Percentiles rank a stretch among this genome's conserved stretches.
Conservation (phyloP, 1,140 invertebrate species). For the Aphelenchoides besseyi region DNA sequence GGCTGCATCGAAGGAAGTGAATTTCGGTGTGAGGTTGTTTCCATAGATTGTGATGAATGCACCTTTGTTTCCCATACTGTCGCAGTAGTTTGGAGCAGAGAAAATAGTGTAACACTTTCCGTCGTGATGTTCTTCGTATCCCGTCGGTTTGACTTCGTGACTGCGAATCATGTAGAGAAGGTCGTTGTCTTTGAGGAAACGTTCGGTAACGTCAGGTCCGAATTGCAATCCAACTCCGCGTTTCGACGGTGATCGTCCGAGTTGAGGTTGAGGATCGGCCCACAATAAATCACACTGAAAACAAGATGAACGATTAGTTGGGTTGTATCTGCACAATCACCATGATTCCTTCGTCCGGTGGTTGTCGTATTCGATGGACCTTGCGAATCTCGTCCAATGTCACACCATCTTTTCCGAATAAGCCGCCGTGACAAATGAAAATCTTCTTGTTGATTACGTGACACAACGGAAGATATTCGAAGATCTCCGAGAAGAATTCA, state of each 20-base stretch:
- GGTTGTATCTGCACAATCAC: slow-evolving; percentile 69
- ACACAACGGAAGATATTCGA: slow-evolving; percentile 90
- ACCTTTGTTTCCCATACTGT: slow-evolving; percentile 95
- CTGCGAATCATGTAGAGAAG: slow-evolving; percentile 68
- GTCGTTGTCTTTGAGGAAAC: slow-evolving; percentile 68
- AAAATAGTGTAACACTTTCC: slow-evolving; percentile 92
- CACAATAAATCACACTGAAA: slow-evolving; percentile 70
- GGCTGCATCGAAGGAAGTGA: slow-evolving; percentile 86
- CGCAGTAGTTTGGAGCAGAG: slow-evolving; percentile 98
- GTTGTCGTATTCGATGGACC: slow-evolving; percentile 86
- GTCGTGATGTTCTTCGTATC: slow-evolving; percentile 88
- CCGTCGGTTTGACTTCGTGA: slow-evolving; percentile 95
- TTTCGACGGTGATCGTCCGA: slow-evolving; percentile 83
- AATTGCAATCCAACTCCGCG: slow-evolving; percentile 96
- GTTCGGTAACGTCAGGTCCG: slow-evolving; percentile 89
- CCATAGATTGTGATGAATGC: slow-evolving; percentile 92
- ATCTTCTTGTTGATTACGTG: slow-evolving; percentile 90
- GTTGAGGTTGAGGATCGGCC: slow-evolving; percentile 90
- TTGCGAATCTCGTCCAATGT: slow-evolving; percentile 83
- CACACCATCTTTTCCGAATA: slow-evolving; percentile 82
- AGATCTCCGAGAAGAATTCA: slow-evolving; percentile 94
- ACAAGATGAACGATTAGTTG: not conserved
- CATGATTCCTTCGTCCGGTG: slow-evolving; percentile 88
- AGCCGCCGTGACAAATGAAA: slow-evolving; percentile 88
- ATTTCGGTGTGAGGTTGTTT: slow-evolving; percentile 81